Conservation (phyloP, 1,140 invertebrate genomes). For the Drosophila cardini region DNA sequence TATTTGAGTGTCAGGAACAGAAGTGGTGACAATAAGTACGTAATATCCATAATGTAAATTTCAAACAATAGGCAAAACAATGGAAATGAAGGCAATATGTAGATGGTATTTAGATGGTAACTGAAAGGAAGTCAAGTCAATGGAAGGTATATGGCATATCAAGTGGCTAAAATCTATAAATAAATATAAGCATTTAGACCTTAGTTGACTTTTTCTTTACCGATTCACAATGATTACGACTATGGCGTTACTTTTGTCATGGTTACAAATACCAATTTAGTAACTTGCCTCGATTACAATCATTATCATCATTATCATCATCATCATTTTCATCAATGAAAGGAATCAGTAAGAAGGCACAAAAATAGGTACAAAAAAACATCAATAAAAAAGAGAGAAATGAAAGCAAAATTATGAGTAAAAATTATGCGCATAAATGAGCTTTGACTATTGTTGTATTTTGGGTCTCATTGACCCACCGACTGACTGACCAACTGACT, state of each 20-base stretch:
- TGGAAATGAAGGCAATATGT: slow-evolving; percentile 5
- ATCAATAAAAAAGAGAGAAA: slow-evolving; percentile 25
- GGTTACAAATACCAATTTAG: slow-evolving; percentile 54
- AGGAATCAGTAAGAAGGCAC: background rate
- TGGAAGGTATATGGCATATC: background rate
- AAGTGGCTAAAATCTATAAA: slow-evolving; percentile 49
- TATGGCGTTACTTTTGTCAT: slow-evolving; percentile 66
- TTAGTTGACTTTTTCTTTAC: slow-evolving; percentile 22
- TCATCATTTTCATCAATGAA: slow-evolving; percentile 32
- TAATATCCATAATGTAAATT: slow-evolving; percentile 20
- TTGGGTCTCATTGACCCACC: background rate
- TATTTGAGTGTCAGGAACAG: background rate
- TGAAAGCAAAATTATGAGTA: slow-evolving; percentile 60
- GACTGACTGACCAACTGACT: too few relatives aligned
- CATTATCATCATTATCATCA: slow-evolving; percentile 34
- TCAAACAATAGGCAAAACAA: slow-evolving; percentile 24
- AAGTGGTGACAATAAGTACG: slow-evolving; percentile 1
- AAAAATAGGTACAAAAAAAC: slow-evolving; percentile 1
- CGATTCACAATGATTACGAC: slow-evolving; percentile 25
- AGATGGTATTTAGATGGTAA: background rate
- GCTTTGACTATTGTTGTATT: slow-evolving; percentile 40
- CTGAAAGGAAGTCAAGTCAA: background rate
- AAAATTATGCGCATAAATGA: slow-evolving; percentile 78
- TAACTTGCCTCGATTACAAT: slow-evolving; percentile 38
- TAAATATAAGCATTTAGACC: slow-evolving; percentile 44